Base-by-base conservation (phyloP, 1,140 invertebrate genomes). In the Trichonephila inaurata region DNA sequence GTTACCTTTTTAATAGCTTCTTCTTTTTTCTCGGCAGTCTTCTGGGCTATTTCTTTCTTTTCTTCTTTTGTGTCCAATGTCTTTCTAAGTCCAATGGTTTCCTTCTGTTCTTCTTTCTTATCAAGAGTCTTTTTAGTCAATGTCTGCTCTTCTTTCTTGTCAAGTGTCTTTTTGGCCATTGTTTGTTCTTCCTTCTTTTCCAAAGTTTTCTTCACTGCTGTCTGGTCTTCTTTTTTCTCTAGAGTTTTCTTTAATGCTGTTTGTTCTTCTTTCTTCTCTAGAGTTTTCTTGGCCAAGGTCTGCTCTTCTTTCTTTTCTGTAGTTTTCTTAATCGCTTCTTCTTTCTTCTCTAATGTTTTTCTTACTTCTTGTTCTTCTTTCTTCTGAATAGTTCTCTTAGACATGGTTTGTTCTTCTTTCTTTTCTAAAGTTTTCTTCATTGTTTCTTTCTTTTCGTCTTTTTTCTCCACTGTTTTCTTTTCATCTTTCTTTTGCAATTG, bases 401-500 rank as follows among this genome's bases (percentile, higher is more conserved):
- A 60, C 8, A 8, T 40, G 61, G 33, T 58, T 24, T 87, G 10
- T 21, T 90, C 81, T 61, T 90, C 87, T 77, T 94, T 90, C 60
- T 90, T 94, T 33, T 94, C 72, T 3, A 94, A 28, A 19, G 85
- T 62, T 94, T 90, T 94, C 40, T 91, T 90, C 1, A 28, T 61
- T 18, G 58, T 62, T 19, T 72, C 64, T 60, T 82, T 85, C 64
- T 62, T 24, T 61, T 94, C 93, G 77, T 94, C 86, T 85, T 90
- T 90, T 24, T 91, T 90, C 18, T 91, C 86, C 24, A 87, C 51
- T 2, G 77, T 89, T 94, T 91, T 94, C 24, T 77, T 89, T 62
- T 93, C 82, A 95, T 97, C 97, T 66, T 94, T 96, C 93, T 96
- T 96, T 95, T 96, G 95, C 60, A 95, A 96, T 95, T 96, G 96